Base-by-base conservation (phyloP, 2,797 vertebrate genomes). In the Sus cebifrons region DNA sequence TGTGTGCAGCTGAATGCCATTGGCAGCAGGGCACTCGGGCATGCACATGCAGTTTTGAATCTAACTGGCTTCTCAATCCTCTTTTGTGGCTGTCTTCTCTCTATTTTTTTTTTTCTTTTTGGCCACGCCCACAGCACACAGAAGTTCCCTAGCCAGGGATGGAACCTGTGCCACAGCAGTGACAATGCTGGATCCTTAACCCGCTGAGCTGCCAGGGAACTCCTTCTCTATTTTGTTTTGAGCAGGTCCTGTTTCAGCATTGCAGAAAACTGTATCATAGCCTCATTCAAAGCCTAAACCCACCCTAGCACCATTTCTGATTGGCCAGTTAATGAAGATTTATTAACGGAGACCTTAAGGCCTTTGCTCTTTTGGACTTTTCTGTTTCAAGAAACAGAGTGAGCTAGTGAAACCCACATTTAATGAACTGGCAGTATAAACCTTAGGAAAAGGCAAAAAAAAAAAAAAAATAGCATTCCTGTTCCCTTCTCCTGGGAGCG, bases 311-410 rank as follows among this genome's bases (percentile, higher is more conserved):
- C 36, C 25, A 75, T 64, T 77, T 89, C 60, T 89, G 60, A 81
- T 44, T 64, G 62, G 65, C 56, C 49, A 21, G 27, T 68, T 85
- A 71, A 54, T 84, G 49, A 82, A 52, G 7, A 75, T 5, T 70
- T 81, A 64, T 27, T 15, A 74, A 70, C 15, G 32, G 54, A 92
- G 17, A 70, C 65, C 93, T 29, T 32, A 82, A 83, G 67, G 64
- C 6, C 18, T 89, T 70, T 68, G 18, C 14, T 75, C 12, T 85
- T 84, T 74, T 89, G 79, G 40, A 89, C 52, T 91, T 85, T 89
- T 60, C 70, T 86, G 79, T 96, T 89, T 89, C 29, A 68, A 89
- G 54, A 86, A 94, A 70, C 32, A 58, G 23, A 70, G 8, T 82
- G 88, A 86, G 52, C 60, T 85, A 64, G 44, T 81, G 79, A 81